phyloP scores from a whole-genome alignment of 2,888 invertebrate species.

The Sphaerophoria rueppellii region DNA sequence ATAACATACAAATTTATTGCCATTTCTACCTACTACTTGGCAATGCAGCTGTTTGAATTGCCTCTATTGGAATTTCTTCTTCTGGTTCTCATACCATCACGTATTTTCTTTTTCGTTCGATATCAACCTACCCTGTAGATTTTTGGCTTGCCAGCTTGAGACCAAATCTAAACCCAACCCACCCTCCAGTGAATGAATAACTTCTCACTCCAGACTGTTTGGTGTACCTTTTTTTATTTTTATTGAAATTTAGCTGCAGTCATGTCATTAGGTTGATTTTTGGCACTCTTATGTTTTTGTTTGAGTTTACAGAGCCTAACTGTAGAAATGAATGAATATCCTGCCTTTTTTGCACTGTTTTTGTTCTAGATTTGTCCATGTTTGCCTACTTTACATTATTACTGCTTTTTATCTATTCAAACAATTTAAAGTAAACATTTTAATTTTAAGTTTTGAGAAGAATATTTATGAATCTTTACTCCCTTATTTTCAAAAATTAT shows the following conservation, averaged over 20 bases:
- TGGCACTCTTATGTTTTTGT: conserved; percentile 19
- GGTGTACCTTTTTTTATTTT: not conserved
- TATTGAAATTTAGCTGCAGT: conserved; percentile 33
- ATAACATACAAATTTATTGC: conserved; percentile 10
- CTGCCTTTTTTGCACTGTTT: too few species aligned
- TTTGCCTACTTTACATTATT: not conserved
- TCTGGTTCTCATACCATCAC: conserved; percentile 13
- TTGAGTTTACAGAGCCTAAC: not conserved
- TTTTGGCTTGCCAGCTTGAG: conserved; percentile 14
- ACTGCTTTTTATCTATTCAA: too few species aligned
- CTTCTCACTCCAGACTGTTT: not conserved
- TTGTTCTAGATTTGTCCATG: not conserved
- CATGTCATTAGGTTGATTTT: conserved; percentile 30
- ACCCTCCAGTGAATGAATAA: conserved; percentile 15
- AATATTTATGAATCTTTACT: too few species aligned
- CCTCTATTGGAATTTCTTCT: conserved; percentile 32
- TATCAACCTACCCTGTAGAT: conserved; percentile 6
- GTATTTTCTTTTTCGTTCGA: not conserved
- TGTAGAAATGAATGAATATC: too few species aligned
- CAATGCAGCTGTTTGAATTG: conserved; percentile 55
- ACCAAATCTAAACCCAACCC: conserved; percentile 2
- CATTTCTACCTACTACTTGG: conserved; percentile 13
- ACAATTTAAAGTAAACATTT: too few species aligned
- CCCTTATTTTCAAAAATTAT: too few species aligned
- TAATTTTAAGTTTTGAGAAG: too few species aligned